Conservation (phyloP, 2,888 invertebrate genomes). For the Gymnoscelis rufifasciata region DNA sequence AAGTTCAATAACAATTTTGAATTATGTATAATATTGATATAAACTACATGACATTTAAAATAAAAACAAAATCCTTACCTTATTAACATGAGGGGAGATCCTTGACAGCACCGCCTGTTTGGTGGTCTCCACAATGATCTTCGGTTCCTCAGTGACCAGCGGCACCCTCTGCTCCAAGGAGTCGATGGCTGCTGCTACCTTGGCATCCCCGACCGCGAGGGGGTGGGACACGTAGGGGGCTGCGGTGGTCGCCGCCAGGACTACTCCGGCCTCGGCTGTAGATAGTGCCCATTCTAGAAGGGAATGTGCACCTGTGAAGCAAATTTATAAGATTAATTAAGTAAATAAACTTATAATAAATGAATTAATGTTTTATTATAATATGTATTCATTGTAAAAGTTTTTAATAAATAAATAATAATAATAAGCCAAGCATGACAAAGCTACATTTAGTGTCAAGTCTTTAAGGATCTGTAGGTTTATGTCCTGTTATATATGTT, state of each 20-base stretch:
- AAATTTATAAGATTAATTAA: too few species aligned
- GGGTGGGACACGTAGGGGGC: constrained; percentile 78
- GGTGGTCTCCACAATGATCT: constrained; percentile 77
- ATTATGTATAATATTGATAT: too few species aligned
- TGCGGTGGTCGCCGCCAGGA: constrained; percentile 81
- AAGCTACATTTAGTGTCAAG: too few species aligned
- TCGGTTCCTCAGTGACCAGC: constrained; percentile 82
- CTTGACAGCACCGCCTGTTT: constrained; percentile 79
- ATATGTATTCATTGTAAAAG: too few species aligned
- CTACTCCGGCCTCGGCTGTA: constrained; percentile 82
- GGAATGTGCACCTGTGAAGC: constrained; percentile 76
- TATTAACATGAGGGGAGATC: constrained; percentile 75
- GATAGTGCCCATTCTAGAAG: constrained; percentile 84
- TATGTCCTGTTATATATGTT: too few species aligned
- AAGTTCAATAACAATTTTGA: too few species aligned
- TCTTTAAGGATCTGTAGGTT: too few species aligned
- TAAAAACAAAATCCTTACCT: constrained; percentile 48
- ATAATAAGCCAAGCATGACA: too few species aligned
- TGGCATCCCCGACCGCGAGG: constrained; percentile 80
- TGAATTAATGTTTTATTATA: too few species aligned
- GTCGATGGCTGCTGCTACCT: constrained; percentile 82
- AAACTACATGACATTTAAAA: too few species aligned
- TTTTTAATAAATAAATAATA: too few species aligned
- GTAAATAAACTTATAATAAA: too few species aligned
- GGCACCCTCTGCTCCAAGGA: constrained; percentile 83